Evolutionary conservation across 2,888 invertebrate genomes (phyloP), one percentile per base, ranked within the genome.

Genomic region (Drosophila subsilvestris): DNA sequence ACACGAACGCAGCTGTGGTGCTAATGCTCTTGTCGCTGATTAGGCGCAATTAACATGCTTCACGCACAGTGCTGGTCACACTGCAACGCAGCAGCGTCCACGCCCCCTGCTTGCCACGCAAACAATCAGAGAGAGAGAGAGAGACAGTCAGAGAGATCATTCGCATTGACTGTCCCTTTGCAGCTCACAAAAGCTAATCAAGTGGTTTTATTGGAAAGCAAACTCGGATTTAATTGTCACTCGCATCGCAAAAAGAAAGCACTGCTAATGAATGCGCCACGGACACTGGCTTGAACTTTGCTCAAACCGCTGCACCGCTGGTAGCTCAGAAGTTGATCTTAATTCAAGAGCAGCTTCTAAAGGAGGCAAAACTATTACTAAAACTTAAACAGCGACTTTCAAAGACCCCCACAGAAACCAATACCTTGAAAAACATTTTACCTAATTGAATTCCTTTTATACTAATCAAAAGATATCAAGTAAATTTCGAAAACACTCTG

Each of bases 121-220:
- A 20, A 17, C 49, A 45, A 22, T 10, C 49, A 32, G 47, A 29
- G 48, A 9, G 56, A 62, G 44, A 22, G 63, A 10, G 27, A 27
- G 45, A 51, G 50, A 27, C 42, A 14, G 58, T 7, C 27, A 42
- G 20, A 53, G 29, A 55, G 27, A 62, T 48, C 37, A n/a, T 37
- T 42, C 47, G 55, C 66, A 32, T 9, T 62, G 69, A 54, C n/a
- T 49, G 14, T 42, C 27, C 43, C 18, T 59, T 25, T 60, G 63
- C 58, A 63, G 29, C 67, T 57, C 57, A 60, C 61, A 65, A 65
- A 66, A 88, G 69, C 83, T 75, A 88, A 84, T 88, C 89, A 84
- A 84, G 76, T 86, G 85, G 87, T 68, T 84, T 88, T 88, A 88
- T 84, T 84, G 89, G 81, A 88, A 86, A 86, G 74, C 83, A 84